Base-by-base conservation (phyloP, 1,140 invertebrate species). In the Stratiolaelaps scimitus region DNA sequence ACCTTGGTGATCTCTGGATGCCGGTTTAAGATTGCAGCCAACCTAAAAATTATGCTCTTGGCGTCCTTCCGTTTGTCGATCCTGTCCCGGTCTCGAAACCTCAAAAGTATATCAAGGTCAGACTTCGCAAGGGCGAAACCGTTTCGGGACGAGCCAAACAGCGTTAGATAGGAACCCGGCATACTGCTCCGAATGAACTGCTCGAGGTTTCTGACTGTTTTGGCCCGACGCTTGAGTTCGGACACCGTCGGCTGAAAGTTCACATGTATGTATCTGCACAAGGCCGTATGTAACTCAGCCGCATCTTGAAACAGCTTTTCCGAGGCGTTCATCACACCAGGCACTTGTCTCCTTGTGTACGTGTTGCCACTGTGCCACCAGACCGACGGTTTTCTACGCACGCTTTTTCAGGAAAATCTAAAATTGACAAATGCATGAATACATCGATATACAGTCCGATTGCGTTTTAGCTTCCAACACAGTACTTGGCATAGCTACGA, bases 71-170 rank as follows among this genome's bases (percentile, higher is more conserved):
- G 72, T 76, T 1, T 7, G 34, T 75, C 71, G 64, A 71, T 72
- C 64, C 69, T 71, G 19, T 71, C 66, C 66, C 74, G 72, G 64
- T 74, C 72, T 28, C 71, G 71, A 71, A 83, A 81, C 7, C 79
- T 81, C 64, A 83, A 70, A 71, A 81, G 83, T 43, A 83, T 78
- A 71, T 84, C 83, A 28, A 84, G 72, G 73, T 84, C 83, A 71
- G 81, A 82, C 13, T 75, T 71, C 40, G 72, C 71, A 69, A 82
- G 79, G 2, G 81, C 82, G 76, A 84, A 83, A 5, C 83, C 82
- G 78, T 83, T 84, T 67, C 74, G 75, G 0, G 81, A 81, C 1
- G 83, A 84, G 1, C 83, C 83, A 78, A 83, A 84, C 64, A 82
- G 69, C 29, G 73, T 67, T 0, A 83, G 70, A 15, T 73, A 69